Base-by-base conservation (phyloP, 2,113 vertebrate species). In the Loxodonta africana region DNA sequence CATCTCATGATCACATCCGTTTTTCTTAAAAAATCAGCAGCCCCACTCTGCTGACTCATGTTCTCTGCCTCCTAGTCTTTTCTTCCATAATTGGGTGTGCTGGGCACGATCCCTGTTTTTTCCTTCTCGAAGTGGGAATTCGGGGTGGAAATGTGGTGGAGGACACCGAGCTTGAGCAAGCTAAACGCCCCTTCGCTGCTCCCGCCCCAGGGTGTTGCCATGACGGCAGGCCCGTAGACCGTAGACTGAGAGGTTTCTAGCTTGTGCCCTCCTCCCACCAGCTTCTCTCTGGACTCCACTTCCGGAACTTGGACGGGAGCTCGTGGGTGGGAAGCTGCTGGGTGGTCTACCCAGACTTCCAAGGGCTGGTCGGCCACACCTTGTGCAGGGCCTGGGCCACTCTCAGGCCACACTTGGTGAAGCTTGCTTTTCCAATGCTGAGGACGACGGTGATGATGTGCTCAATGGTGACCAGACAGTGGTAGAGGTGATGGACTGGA, bases 331-430 rank as follows among this genome's bases (percentile, higher is more conserved):
- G 94, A 95, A 95, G 85, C 96, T 57, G 87, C 96, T 96, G 97
- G 96, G 97, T 97, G 97, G 96, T 97, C 97, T 96, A 87, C 96
- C 95, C 94, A 96, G 92, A 92, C 87, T 97, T 93, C 92, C 88
- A 46, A 41, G 84, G 80, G 37, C 26, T 93, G 60, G 37, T 8
- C 2, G 88, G 96, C 97, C 97, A 95, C 96, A 97, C 80, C 96
- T 95, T 94, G 71, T 63, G 93, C 48, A 37, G 69, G 76, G 94
- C 94, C 80, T 81, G 78, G 88, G 93, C 85, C 57, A 14, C 57
- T 6, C 92, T 93, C 80, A 88, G 96, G 77, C 84, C 91, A 57
- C 77, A 84, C 93, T 94, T 81, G 73, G 88, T 67, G 57, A 10
- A 28, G 51, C 87, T 93, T 92, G 51, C 87, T 93, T 91, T 94